Percentiles rank a stretch among this genome's conserved stretches.
Conservation (phyloP, 2,888 invertebrate genomes). For the Metallyticus violacea region DNA sequence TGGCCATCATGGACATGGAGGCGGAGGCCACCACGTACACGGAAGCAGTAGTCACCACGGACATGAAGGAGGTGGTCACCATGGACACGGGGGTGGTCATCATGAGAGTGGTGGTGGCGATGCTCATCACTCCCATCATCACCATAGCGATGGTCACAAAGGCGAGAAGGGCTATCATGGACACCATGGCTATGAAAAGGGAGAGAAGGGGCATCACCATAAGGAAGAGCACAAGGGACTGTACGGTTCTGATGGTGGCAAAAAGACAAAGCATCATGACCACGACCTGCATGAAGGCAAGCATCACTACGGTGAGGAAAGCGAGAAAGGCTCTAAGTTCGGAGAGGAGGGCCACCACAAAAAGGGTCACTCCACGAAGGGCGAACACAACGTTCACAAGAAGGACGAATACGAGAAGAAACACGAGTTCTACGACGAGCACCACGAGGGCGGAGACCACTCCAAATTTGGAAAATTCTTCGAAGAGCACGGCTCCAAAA, state of each 20-base stretch:
- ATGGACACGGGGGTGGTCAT: constrained; percentile 21
- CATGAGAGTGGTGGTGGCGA: constrained; percentile 53
- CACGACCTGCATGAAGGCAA: constrained; percentile 38
- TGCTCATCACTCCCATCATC: constrained; percentile 55
- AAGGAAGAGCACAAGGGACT: constrained; percentile 62
- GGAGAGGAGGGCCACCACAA: constrained; percentile 63
- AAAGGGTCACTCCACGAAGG: constrained; percentile 72
- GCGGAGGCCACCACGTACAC: neutral
- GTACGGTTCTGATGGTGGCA: constrained; percentile 61
- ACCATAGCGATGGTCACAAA: constrained; percentile 56
- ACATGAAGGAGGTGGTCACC: neutral
- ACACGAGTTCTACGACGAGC: constrained; percentile 73
- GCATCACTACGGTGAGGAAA: constrained; percentile 47
- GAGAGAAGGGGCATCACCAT: constrained; percentile 65
- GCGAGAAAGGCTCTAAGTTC: constrained; percentile 56
- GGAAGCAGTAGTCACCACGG: neutral
- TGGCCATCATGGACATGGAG: neutral
- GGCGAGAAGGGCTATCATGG: constrained; percentile 68
- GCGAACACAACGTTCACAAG: constrained; percentile 70
- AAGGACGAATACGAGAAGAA: constrained; percentile 74
- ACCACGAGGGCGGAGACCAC: constrained; percentile 63
- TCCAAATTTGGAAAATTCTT: constrained; percentile 64
- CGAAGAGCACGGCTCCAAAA: constrained; percentile 52
- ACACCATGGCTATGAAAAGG: constrained; percentile 59
- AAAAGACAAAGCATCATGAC: constrained; percentile 61